Conservation (phyloP, 2,888 invertebrate genomes). For the Drosophila quinaria region DNA sequence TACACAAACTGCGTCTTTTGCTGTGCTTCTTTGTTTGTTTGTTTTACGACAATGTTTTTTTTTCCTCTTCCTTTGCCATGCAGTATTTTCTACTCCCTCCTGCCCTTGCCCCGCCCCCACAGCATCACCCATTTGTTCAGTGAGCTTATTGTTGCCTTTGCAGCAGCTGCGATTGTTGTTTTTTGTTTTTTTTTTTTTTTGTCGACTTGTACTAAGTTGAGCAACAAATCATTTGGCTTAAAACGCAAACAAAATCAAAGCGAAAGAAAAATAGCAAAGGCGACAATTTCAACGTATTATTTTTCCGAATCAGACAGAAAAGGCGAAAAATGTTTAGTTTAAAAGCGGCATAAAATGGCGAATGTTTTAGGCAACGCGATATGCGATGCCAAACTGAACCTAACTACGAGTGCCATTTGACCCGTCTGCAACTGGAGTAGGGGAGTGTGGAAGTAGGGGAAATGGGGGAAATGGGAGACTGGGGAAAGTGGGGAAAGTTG, state of each 20-base stretch:
- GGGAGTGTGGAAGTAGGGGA: not conserved
- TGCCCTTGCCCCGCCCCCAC: not conserved
- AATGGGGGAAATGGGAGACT: not conserved
- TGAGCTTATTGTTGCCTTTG: conserved; percentile 71
- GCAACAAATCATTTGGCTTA: conserved; percentile 79
- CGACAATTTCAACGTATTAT: conserved; percentile 53
- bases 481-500: not conserved
- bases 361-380: conserved; percentile 40
- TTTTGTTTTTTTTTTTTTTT: conserved; percentile 39
- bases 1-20: conserved; percentile 48
- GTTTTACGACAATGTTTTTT: conserved; percentile 57
- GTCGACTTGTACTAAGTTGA: conserved; percentile 79
- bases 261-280: conserved; percentile 55
- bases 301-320: conserved; percentile 18
- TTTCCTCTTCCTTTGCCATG: conserved; percentile 20
- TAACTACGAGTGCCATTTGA: conserved; percentile 59
- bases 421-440: not conserved
- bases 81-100: conserved; percentile 13
- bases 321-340: conserved; percentile 14
- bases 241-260: conserved; percentile 76
- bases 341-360: conserved; percentile 24
- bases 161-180: conserved; percentile 75
- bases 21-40: conserved; percentile 48
- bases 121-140: not conserved
- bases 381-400: conserved; percentile 47